Evolutionary conservation across 2,113 vertebrate species (phyloP).

Genomic region (Puma concolor): DNA sequence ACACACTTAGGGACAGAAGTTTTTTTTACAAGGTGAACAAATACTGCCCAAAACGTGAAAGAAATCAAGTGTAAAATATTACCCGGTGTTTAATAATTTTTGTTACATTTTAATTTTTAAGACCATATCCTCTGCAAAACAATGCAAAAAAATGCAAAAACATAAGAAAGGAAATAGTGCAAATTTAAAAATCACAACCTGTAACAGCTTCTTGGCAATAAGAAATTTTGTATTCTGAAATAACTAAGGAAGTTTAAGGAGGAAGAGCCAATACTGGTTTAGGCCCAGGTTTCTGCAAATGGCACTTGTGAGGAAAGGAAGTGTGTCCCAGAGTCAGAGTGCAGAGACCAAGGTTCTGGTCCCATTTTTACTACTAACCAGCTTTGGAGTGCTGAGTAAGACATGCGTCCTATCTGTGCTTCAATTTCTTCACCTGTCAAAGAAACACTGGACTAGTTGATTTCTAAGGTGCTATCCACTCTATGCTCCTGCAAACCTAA

Average conservation of each 20-base stretch:
- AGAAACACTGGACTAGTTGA: neutral
- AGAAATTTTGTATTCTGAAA: conserved; percentile 7
- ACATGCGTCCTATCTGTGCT: neutral
- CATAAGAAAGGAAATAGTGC: neutral
- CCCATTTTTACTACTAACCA: neutral
- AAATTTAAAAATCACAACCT: neutral
- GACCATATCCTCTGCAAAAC: neutral
- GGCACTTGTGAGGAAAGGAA: neutral
- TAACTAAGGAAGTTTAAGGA: conserved; percentile 27
- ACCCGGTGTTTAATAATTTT: neutral
- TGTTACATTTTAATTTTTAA: neutral
- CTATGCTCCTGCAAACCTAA: neutral
- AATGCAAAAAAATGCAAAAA: neutral
- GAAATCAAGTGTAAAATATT: neutral
- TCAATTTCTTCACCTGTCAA: too few relatives aligned
- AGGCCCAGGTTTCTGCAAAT: neutral
- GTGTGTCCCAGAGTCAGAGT: neutral
- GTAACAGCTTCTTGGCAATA: conserved; percentile 3
- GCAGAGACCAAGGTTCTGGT: neutral
- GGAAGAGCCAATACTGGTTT: neutral
- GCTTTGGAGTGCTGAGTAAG: neutral
- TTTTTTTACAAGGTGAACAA: neutral
- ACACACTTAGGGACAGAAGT: neutral
- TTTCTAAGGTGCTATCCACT: neutral
- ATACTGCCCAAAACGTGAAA: neutral